Conservation (phyloP, 2,797 vertebrate genomes). For the Ptychadena robeensis region DNA sequence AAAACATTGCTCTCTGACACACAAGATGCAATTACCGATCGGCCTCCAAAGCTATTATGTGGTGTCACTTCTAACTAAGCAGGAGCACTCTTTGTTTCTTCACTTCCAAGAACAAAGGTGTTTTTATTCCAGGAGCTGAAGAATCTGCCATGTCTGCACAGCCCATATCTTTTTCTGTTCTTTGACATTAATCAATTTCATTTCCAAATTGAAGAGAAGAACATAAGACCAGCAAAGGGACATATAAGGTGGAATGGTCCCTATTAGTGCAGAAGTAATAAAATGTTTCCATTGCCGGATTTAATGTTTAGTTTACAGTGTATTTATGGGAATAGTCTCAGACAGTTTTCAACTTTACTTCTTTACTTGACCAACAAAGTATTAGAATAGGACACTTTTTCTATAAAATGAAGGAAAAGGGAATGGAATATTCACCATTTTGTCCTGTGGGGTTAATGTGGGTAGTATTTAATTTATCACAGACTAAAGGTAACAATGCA, state of each 20-base stretch:
- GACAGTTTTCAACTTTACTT: conserved; percentile 32
- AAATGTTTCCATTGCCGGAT: not conserved
- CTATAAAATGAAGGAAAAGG: too few species aligned
- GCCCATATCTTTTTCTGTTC: conserved; percentile 27
- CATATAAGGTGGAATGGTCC: conserved; percentile 3
- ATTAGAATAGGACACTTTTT: too few species aligned
- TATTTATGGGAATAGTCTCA: not conserved
- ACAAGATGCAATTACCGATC: conserved; percentile 40
- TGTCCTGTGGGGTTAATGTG: too few species aligned
- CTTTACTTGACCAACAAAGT: not conserved
- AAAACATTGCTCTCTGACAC: conserved; percentile 20
- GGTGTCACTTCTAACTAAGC: conserved; percentile 30
- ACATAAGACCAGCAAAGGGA: conserved; percentile 24
- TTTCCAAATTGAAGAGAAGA: conserved; percentile 30
- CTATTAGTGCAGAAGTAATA: conserved; percentile 12
- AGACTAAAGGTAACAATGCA: too few species aligned
- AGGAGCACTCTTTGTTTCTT: not conserved
- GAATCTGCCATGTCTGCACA: conserved; percentile 10
- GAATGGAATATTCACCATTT: too few species aligned
- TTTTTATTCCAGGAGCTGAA: not conserved
- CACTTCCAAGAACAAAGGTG: conserved; percentile 21
- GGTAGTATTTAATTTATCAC: too few species aligned
- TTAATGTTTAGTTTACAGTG: too few species aligned
- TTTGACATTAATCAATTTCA: conserved; percentile 42
- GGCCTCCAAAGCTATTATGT: conserved; percentile 26